These are phyloP conservation scores for Nothobranchius furzeri DNA, from an alignment of 2,113 vertebrate species.

Conservation along the genomic window DNA sequence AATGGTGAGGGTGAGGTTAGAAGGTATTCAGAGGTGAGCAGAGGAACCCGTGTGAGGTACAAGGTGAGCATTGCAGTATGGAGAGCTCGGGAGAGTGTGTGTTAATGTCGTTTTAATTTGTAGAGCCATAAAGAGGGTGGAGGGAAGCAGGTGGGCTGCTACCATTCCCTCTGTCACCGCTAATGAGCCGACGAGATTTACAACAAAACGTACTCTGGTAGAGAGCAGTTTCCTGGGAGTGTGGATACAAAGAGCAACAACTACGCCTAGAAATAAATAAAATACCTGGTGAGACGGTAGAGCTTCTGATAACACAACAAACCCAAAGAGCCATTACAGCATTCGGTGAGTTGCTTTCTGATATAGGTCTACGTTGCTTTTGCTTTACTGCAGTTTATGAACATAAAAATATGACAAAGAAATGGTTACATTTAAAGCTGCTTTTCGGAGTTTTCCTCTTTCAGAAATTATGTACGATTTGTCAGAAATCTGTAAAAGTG, in stretches of 20 bases:
- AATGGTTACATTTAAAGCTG: no score
- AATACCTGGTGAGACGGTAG: slow-evolving; percentile 33
- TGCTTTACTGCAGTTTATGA: no score
- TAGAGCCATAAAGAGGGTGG: slow-evolving; percentile 71
- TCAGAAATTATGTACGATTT: no score
- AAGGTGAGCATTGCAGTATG: slow-evolving; percentile 55
- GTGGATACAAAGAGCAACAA: slow-evolving; percentile 35
- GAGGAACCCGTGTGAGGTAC: slow-evolving; percentile 52
- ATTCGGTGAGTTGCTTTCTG: no score
- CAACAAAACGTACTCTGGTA: slow-evolving; percentile 50
- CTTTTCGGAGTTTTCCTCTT: no score
- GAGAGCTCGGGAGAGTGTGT: slow-evolving; percentile 38
- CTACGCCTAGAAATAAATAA: slow-evolving; percentile 52
- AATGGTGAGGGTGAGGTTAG: slow-evolving; percentile 3
- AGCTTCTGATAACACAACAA: no score
- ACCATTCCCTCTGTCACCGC: slow-evolving; percentile 66
- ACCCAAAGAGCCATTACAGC: no score
- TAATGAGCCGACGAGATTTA: slow-evolving; percentile 76
- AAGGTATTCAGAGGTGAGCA: slow-evolving; percentile 4
- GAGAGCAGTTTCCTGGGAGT: slow-evolving; percentile 20
- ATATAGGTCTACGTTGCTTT: no score
- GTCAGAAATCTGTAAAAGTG: no score
- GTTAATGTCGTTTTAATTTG: slow-evolving; percentile 77
- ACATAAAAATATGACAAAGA: no score
- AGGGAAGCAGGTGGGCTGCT: slow-evolving; percentile 73